Evolutionary conservation across 2,888 invertebrate genomes (phyloP), one percentile per base, ranked within the genome.

Genomic region (Choristoneura rosaceana): DNA sequence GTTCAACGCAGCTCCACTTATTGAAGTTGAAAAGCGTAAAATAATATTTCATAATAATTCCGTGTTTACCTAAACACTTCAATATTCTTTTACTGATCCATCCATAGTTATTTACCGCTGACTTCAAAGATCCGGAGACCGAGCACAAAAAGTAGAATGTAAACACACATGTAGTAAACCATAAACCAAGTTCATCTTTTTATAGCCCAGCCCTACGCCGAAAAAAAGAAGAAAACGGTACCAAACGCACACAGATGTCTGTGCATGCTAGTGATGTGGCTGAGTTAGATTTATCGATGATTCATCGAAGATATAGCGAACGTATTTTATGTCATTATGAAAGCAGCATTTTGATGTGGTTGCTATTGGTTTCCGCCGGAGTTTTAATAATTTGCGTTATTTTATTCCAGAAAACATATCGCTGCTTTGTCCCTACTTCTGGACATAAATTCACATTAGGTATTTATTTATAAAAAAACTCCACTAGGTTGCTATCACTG

Each of bases 151-250:
- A 73, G 50, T 67, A 50, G 64, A 69, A 73, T 73, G 73, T 73
- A 73, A 73, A 73, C 73, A 73, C 71, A 71, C 69, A 64, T 73
- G 73, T 33, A 73, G 68, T 64, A 69, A 74, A 70, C 43, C 43
- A 43, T 64, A 69, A 74, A 52, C 74, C 74, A 74, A 74, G 74
- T 74, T 74, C 74, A 74, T 74, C 74, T 71, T 74, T 74, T 68
- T 68, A 74, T 74, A 74, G 74, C 68, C 3, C 73, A 59, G 74
- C 71, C 70, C 67, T 74, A 74, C 71, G 64, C 73, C 60, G 66
- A 47, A 74, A 74, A 73, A 74, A 73, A 71, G 63, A 64, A 70
- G 66, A 70, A 71, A 74, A 64, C 70, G 71, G 59, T 69, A 69
- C 73, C 50, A 60, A 73, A 73, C 70, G 61, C 73, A 70, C 65